Conservation (phyloP, 1,140 invertebrate species). For the Drosophila subpulchrella region DNA sequence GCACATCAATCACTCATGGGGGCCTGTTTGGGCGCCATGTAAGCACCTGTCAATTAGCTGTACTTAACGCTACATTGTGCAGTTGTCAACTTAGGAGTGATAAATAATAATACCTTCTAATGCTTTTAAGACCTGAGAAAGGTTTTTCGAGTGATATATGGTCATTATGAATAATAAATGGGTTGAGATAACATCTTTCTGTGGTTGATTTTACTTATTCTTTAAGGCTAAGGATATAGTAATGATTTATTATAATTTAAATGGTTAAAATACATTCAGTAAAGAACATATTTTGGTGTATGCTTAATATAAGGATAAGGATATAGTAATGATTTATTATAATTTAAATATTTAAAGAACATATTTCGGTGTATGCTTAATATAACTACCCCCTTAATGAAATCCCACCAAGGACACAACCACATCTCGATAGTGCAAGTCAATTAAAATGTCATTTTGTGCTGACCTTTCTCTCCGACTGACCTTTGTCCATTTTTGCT, state of each 20-base stretch:
- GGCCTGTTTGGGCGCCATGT: conserved; percentile 4
- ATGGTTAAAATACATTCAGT: not conserved
- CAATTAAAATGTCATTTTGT: conserved; percentile 61
- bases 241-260: not conserved
- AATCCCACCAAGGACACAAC: not conserved
- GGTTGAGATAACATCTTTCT: not conserved
- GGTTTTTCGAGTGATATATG: not conserved
- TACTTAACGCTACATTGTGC: conserved; percentile 25
- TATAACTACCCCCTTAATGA: not conserved
- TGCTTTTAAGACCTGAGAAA: not conserved
- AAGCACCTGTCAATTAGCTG: conserved; percentile 43
- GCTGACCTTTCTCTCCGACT: conserved; percentile 1
- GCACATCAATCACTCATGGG: conserved; percentile 46
- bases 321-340: no score
- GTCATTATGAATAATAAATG: not conserved
- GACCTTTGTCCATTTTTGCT: conserved; percentile 37
- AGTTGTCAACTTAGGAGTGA: conserved; percentile 15
- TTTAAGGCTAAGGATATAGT: not conserved
- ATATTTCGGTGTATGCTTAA: not conserved
- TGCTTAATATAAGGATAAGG: not conserved
- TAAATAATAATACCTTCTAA: conserved; percentile 24
- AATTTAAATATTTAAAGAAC: not conserved
- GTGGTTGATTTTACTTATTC: not conserved
- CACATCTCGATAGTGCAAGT: conserved; percentile 5
- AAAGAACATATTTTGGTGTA: not conserved